These are phyloP conservation scores for Pseudobourletiella spinata DNA, from an alignment of 1,140 invertebrate genomes.

Conservation along the genomic window DNA sequence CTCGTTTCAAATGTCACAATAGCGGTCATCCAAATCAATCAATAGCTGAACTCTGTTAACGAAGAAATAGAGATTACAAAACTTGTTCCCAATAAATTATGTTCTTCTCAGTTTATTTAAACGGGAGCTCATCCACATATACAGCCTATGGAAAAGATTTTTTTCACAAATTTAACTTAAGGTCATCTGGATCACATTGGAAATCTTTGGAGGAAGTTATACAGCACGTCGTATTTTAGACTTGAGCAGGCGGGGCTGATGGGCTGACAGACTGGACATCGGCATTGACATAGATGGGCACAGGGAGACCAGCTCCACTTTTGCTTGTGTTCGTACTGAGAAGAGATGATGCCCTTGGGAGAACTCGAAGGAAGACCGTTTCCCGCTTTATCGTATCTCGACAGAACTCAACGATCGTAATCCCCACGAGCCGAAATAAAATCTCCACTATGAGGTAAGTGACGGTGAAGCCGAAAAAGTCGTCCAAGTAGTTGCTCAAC, in stretches of 20 bases:
- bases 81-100: too few relatives aligned
- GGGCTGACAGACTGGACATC: not conserved
- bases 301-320: not conserved
- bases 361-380: not conserved
- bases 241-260: not conserved
- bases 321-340: not conserved
- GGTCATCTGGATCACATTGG: too few relatives aligned
- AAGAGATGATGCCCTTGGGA: not conserved
- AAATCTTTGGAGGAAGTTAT: too few relatives aligned
- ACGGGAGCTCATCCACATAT: too few relatives aligned
- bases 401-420: not conserved
- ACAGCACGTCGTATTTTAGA: not conserved
- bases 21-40: too few relatives aligned
- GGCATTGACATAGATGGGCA: not conserved
- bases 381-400: not conserved
- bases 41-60: too few relatives aligned
- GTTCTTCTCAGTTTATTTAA: too few relatives aligned
- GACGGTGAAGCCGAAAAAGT: slow-evolving; percentile 1
- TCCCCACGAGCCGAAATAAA: not conserved
- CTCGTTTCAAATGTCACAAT: too few relatives aligned
- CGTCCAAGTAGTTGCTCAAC: not conserved
- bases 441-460: not conserved
- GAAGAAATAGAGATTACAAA: too few relatives aligned
- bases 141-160: too few relatives aligned
- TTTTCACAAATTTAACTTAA: too few relatives aligned